These are phyloP conservation scores for Neuroscelio doddi DNA, from an alignment of 2,888 invertebrate genomes.

Conservation along the genomic window DNA sequence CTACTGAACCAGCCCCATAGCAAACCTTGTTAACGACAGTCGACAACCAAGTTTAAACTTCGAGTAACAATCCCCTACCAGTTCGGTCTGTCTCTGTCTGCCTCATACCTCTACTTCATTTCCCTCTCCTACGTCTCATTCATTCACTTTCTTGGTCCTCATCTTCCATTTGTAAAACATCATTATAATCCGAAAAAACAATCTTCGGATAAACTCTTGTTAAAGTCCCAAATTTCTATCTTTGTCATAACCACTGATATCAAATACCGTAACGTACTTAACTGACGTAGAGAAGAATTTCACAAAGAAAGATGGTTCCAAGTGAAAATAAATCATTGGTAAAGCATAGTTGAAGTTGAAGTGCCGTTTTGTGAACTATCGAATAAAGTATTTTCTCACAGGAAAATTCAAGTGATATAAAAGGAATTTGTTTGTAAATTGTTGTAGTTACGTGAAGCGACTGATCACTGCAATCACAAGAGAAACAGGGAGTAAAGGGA, in stretches of 20 bases:
- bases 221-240: too few relatives aligned
- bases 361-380: too few relatives aligned
- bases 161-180: slow-evolving; percentile 18
- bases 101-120: slow-evolving; percentile 34
- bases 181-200: slow-evolving; percentile 21
- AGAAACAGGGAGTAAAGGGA: slow-evolving; percentile 51
- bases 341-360: too few relatives aligned
- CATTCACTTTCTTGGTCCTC: slow-evolving; percentile 22
- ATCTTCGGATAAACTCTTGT: slow-evolving; percentile 8
- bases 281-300: too few relatives aligned
- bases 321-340: too few relatives aligned
- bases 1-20: slow-evolving; percentile 71
- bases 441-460: background rate
- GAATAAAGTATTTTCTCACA: background rate
- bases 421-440: background rate
- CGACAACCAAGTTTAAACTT: slow-evolving; percentile 72
- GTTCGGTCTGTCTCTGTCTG: slow-evolving; percentile 48
- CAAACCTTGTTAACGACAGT: slow-evolving; percentile 72
- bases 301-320: too few relatives aligned
- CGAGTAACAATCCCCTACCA: slow-evolving; percentile 70
- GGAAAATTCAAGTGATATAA: background rate
- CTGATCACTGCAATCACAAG: slow-evolving; percentile 41
- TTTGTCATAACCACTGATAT: too few relatives aligned
- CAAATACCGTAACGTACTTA: too few relatives aligned
- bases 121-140: slow-evolving; percentile 38